Evolutionary conservation across 2,888 invertebrate species (phyloP).

Genomic region (Ormyrus pomaceus): DNA sequence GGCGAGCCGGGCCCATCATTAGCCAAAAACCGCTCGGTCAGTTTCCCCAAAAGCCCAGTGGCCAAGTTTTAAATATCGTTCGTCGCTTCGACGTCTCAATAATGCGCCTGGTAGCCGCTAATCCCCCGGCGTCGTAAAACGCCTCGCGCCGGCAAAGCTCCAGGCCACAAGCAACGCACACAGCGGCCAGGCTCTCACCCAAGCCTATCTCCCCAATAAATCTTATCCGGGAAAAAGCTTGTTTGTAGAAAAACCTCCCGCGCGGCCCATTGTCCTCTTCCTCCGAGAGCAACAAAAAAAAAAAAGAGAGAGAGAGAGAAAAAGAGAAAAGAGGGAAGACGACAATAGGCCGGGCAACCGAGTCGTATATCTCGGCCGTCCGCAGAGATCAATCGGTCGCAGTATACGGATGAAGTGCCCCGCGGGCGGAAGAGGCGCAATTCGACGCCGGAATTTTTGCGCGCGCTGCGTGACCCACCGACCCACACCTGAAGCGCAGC

Average conservation of each 20-base stretch:
- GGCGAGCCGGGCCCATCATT: too few relatives aligned
- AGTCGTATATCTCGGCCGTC: constrained; percentile 47
- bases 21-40: too few relatives aligned
- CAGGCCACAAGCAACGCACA: constrained; percentile 34
- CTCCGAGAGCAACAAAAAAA: not conserved
- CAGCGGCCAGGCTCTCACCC: constrained; percentile 1
- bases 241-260: constrained; percentile 52
- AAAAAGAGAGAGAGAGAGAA: not conserved
- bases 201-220: constrained; percentile 45
- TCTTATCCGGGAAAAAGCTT: constrained; percentile 50
- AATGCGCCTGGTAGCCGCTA: constrained; percentile 38
- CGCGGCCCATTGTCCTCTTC: constrained; percentile 39
- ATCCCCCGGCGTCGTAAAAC: constrained; percentile 37
- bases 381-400: constrained; percentile 53
- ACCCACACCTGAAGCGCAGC: constrained; percentile 49
- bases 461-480: not conserved
- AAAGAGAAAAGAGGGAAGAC: constrained; percentile 29
- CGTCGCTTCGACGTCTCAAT: constrained; percentile 39
- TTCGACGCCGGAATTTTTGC: constrained; percentile 37
- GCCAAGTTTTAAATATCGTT: constrained; percentile 20
- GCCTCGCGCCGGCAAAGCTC: constrained; percentile 14
- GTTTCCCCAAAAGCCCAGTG: not conserved
- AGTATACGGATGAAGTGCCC: constrained; percentile 45
- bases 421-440: constrained; percentile 47
- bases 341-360: constrained; percentile 5